A percentile compares a stretch with the other conserved stretches of the same genome.
Conservation (phyloP, 1,140 invertebrate genomes). For the Hyposmocoma kahamanoa region DNA sequence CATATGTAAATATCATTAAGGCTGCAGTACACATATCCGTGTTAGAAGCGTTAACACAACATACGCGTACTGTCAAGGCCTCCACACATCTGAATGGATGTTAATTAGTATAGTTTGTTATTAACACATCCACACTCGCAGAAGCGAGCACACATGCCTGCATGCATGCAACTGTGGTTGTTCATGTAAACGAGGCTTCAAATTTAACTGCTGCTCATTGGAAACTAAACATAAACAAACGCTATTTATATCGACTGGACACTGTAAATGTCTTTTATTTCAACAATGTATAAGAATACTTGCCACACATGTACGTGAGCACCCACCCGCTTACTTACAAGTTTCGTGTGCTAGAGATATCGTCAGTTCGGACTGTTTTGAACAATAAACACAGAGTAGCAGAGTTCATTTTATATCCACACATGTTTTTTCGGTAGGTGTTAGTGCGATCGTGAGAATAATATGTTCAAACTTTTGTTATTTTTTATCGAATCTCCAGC, state of each 20-base stretch:
- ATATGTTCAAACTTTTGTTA: conserved; percentile 53
- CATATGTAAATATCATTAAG: background rate
- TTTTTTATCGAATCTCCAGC: conserved; percentile 55
- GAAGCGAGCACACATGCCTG: conserved; percentile 22
- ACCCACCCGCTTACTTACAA: conserved; percentile 12
- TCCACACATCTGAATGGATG: conserved; percentile 59
- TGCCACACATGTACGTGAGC: conserved; percentile 3
- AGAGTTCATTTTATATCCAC: conserved; percentile 34
- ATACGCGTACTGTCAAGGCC: conserved; percentile 43
- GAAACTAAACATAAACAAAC: conserved; percentile 34
- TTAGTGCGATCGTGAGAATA: conserved; percentile 52
- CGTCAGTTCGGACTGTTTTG: too few species aligned
- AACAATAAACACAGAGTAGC: too few species aligned
- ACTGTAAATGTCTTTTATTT: conserved; percentile 15
- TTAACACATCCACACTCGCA: conserved; percentile 36
- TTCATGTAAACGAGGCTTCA: conserved; percentile 36
- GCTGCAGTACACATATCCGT: conserved; percentile 23
- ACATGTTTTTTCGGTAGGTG: conserved; percentile 33
- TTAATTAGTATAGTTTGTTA: conserved; percentile 64
- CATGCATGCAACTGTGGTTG: conserved; percentile 15
- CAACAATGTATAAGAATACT: conserved; percentile 9
- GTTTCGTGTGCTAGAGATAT: conserved; percentile 5
- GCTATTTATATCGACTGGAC: conserved; percentile 14
- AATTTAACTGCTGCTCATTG: conserved; percentile 47
- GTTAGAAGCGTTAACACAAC: conserved; percentile 37